Evolutionary conservation across 2,113 vertebrate genomes (phyloP).

Genomic region (Cebus imitator): DNA sequence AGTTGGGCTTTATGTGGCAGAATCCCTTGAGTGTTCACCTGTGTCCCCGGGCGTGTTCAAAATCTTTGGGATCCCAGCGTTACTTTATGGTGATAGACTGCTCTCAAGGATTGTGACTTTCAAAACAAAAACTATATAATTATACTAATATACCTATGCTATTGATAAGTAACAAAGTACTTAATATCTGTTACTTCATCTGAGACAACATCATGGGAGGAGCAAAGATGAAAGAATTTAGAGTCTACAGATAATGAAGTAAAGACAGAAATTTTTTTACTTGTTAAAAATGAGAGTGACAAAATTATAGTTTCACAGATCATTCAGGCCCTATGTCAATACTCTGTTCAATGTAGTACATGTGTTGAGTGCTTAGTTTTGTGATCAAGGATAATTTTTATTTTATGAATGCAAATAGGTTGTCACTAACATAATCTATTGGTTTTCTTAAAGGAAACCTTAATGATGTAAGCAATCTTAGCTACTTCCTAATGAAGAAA

Average conservation of each 20-base stretch:
- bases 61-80: background rate
- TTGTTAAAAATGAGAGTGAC: background rate
- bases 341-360: background rate
- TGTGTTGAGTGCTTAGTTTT: background rate
- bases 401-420: background rate
- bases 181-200: background rate
- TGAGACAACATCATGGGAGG: background rate
- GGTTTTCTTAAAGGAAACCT: background rate
- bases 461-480: background rate
- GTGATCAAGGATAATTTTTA: background rate
- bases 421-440: background rate
- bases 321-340: background rate
- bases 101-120: background rate
- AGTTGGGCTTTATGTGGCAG: background rate
- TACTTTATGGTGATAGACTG: background rate
- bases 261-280: background rate
- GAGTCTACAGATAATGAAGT: background rate
- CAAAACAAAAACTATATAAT: background rate
- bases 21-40: background rate
- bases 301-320: background rate
- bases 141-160: background rate
- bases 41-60: background rate
- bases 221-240: background rate
- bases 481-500: background rate
- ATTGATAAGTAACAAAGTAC: background rate